phyloP scores from a whole-genome alignment of 2,888 invertebrate genomes.

The Scaeva pyrastri region DNA sequence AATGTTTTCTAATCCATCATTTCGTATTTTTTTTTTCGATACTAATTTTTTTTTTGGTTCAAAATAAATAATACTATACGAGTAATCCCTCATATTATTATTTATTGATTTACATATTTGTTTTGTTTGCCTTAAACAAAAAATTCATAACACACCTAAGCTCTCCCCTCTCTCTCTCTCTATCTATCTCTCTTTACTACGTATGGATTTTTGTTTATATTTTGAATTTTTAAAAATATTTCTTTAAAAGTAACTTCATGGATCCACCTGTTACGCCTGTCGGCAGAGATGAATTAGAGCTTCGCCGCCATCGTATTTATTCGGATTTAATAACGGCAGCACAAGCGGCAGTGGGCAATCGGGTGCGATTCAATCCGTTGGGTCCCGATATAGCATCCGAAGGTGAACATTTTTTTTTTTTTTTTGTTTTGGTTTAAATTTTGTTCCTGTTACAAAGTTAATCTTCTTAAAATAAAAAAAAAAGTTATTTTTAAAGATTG shows the following conservation, averaged over 20 bases:
- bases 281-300: constrained; percentile 90
- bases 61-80: constrained; percentile 35
- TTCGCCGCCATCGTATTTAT: constrained; percentile 91
- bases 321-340: constrained; percentile 90
- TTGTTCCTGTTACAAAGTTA: constrained; percentile 4
- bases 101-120: not conserved
- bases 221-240: constrained; percentile 46
- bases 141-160: constrained; percentile 9
- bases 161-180: not conserved
- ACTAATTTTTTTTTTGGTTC: not conserved
- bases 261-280: constrained; percentile 90
- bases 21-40: not conserved
- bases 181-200: constrained; percentile 2
- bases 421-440: constrained; percentile 8
- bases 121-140: constrained; percentile 11
- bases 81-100: constrained; percentile 13
- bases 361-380: constrained; percentile 90
- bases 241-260: constrained; percentile 80
- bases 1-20: not conserved
- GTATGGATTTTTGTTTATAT: constrained; percentile 29
- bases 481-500: constrained; percentile 1
- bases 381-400: constrained; percentile 87
- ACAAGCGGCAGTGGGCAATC: constrained; percentile 89
- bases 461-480: not conserved
- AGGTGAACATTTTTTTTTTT: constrained; percentile 77